Evolutionary conservation across 2,888 invertebrate species (phyloP).

Genomic region (Tetragonula carbonaria): DNA sequence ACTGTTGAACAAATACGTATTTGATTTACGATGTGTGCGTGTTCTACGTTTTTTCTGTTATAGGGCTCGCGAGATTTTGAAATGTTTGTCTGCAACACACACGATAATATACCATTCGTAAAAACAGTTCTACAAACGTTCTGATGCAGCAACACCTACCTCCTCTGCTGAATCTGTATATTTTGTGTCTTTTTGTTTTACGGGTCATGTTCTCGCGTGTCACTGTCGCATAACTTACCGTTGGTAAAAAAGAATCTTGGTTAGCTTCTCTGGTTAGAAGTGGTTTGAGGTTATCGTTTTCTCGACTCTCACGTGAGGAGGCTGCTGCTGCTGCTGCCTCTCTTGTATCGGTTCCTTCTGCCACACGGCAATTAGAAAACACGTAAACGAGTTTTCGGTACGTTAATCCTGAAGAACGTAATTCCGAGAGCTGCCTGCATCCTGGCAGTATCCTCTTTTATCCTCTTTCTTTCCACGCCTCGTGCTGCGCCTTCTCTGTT

Average conservation of each 20-base stretch:
- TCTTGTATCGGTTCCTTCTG: conserved; percentile 45
- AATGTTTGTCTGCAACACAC: neutral
- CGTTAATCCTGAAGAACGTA: conserved; percentile 70
- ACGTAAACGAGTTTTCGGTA: conserved; percentile 73
- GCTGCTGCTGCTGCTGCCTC: too few relatives aligned
- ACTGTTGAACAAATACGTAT: neutral
- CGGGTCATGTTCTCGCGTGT: neutral
- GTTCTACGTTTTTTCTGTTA: neutral
- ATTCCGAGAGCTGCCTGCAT: conserved; percentile 60
- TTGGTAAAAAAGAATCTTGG: conserved; percentile 1
- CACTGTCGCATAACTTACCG: neutral
- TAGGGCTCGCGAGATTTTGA: neutral
- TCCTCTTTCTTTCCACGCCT: conserved; percentile 14
- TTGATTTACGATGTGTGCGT: too few relatives aligned
- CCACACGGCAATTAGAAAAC: conserved; percentile 64
- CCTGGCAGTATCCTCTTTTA: conserved; percentile 45
- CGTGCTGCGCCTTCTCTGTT: conserved; percentile 27
- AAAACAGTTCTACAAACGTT: neutral
- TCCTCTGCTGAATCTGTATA: neutral
- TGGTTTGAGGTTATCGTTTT: conserved; percentile 40
- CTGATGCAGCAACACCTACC: too few relatives aligned
- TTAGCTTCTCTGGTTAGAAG: neutral
- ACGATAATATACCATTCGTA: neutral
- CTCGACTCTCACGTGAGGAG: conserved; percentile 49
- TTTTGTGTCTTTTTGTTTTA: neutral